These are phyloP conservation scores for Pelodytes ibericus DNA, from an alignment of 2,797 vertebrate genomes.

Conservation along the genomic window DNA sequence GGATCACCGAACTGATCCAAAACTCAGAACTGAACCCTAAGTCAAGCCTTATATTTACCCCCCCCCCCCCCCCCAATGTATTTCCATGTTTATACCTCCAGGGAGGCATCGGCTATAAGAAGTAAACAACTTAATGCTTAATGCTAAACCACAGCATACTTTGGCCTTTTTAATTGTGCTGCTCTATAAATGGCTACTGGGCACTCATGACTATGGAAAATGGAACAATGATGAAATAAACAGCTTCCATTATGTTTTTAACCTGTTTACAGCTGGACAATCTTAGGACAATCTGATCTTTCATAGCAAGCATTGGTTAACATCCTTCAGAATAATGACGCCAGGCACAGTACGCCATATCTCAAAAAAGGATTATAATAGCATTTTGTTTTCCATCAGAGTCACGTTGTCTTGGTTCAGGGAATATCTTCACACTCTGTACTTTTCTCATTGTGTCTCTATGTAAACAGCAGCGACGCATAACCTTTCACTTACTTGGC, in stretches of 20 bases:
- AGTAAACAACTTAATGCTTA: not conserved
- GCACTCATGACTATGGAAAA: not conserved
- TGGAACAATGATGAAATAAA: conserved; percentile 11
- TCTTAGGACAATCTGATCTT: not conserved
- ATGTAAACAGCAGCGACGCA: conserved; percentile 27
- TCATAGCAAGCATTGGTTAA: not conserved
- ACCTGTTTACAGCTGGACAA: not conserved
- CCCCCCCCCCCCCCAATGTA: no score
- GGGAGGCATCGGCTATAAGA: no score
- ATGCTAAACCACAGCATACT: not conserved
- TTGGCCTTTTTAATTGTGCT: not conserved
- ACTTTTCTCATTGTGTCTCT: conserved; percentile 42
- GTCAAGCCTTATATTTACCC: no score
- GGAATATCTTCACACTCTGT: conserved; percentile 37
- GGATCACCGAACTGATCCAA: no score
- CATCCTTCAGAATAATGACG: not conserved
- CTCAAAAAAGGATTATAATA: conserved; percentile 12
- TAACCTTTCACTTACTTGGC: conserved; percentile 43
- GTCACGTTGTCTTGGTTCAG: conserved; percentile 3
- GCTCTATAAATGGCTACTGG: not conserved
- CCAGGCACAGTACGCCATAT: conserved; percentile 2
- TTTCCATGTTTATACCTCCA: no score
- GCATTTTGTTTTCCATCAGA: conserved; percentile 18
- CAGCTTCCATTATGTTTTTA: not conserved
- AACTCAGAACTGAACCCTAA: no score